phyloP scores from a whole-genome alignment of 2,888 invertebrate species.

The Pristionchus entomophagus region DNA sequence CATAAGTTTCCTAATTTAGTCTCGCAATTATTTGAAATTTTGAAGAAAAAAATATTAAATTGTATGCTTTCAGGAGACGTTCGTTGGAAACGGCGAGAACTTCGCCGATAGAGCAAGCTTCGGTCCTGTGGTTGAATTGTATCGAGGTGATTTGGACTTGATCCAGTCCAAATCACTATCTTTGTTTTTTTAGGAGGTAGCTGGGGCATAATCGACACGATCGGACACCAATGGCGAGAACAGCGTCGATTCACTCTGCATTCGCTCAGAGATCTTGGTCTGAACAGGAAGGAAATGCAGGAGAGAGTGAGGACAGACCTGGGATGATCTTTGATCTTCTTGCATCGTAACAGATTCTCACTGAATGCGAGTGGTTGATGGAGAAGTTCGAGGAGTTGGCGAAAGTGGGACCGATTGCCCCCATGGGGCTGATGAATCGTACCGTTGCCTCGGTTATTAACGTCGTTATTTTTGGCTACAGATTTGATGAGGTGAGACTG shows the following conservation, averaged over 20 bases:
- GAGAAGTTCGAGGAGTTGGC: not conserved
- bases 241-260: constrained; percentile 54
- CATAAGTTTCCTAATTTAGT: not conserved
- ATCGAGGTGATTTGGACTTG: constrained; percentile 39
- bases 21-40: no score
- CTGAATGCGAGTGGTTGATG: constrained; percentile 29
- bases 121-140: not conserved
- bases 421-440: not conserved
- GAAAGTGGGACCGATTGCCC: not conserved
- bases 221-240: constrained; percentile 35
- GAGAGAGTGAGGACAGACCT: constrained; percentile 31
- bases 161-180: no score
- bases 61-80: constrained; percentile 29
- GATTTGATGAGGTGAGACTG: constrained; percentile 57
- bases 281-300: constrained; percentile 60
- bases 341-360: not conserved
- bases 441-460: constrained; percentile 54
- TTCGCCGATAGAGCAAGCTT: constrained; percentile 4
- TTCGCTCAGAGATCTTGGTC: constrained; percentile 56
- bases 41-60: no score
- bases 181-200: constrained; percentile 41
- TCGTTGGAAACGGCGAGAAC: constrained; percentile 42
- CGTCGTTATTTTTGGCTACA: constrained; percentile 55
- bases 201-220: constrained; percentile 35
- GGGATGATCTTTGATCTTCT: not conserved